phyloP scores from a whole-genome alignment of 2,888 invertebrate genomes.

The Pterostichus madidus region DNA sequence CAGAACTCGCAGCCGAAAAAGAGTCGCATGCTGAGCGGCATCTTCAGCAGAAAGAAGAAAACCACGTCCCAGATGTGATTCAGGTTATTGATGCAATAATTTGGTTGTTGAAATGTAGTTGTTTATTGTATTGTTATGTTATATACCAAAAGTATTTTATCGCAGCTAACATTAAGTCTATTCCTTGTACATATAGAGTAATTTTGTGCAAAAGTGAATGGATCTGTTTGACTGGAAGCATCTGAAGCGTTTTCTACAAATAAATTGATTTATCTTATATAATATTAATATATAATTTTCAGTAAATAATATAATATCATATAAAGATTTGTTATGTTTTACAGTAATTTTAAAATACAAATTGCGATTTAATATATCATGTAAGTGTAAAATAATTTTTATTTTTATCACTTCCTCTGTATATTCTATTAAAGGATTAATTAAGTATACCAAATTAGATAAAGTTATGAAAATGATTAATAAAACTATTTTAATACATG shows the following conservation, averaged over 20 bases:
- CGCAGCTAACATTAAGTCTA: slow-evolving; percentile 57
- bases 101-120: slow-evolving; percentile 56
- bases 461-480: too few species aligned
- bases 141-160: slow-evolving; percentile 67
- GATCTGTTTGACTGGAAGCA: slow-evolving; percentile 51
- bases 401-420: too few species aligned
- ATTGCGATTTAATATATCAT: not conserved
- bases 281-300: slow-evolving; percentile 61
- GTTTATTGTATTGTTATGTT: slow-evolving; percentile 63
- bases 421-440: too few species aligned
- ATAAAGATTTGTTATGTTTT: slow-evolving; percentile 63
- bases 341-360: slow-evolving; percentile 43
- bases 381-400: too few species aligned
- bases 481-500: too few species aligned
- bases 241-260: slow-evolving; percentile 47
- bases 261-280: slow-evolving; percentile 59
- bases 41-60: slow-evolving; percentile 65
- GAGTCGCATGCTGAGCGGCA: slow-evolving; percentile 64
- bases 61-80: slow-evolving; percentile 64
- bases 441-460: too few species aligned
- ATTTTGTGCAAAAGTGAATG: slow-evolving; percentile 42
- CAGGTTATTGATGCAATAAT: slow-evolving; percentile 49
- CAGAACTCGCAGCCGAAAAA: slow-evolving; percentile 63
- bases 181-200: slow-evolving; percentile 63
- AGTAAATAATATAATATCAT: slow-evolving; percentile 54